These are phyloP conservation scores for Chiloscyllium punctatum DNA, from an alignment of 2,797 vertebrate species.

Conservation along the genomic window DNA sequence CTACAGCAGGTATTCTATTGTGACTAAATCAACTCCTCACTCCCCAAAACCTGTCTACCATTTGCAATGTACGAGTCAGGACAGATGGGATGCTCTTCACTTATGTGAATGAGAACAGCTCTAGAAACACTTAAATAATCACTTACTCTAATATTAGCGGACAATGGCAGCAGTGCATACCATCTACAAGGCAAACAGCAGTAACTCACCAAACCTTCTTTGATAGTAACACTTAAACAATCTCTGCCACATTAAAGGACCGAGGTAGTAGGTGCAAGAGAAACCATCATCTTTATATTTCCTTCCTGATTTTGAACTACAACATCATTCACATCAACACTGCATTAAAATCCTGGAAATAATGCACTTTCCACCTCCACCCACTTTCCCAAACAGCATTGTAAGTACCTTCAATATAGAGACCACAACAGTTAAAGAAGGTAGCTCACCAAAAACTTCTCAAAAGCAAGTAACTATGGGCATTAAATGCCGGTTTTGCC, in stretches of 20 bases:
- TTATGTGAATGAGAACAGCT: not conserved
- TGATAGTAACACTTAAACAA: not conserved
- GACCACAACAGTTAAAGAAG: not conserved
- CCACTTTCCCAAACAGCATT: not conserved
- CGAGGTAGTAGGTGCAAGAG: not conserved
- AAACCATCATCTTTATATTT: not conserved
- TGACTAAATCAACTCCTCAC: not conserved
- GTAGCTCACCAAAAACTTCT: not conserved
- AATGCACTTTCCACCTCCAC: no score
- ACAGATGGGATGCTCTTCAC: not conserved
- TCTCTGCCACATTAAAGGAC: not conserved
- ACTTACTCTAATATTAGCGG: not conserved
- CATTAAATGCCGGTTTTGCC: not conserved
- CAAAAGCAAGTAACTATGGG: not conserved
- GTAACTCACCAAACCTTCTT: not conserved
- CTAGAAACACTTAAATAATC: not conserved
- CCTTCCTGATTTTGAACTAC: not conserved
- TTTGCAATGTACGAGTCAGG: not conserved
- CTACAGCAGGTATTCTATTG: not conserved
- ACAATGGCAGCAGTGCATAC: not conserved
- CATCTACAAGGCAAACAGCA: not conserved
- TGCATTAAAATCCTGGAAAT: not conserved
- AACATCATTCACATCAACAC: not conserved
- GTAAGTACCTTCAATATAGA: not conserved
- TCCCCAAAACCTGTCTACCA: not conserved